Evolutionary conservation across 2,113 vertebrate genomes (phyloP).

Genomic region (Anguilla rostrata): DNA sequence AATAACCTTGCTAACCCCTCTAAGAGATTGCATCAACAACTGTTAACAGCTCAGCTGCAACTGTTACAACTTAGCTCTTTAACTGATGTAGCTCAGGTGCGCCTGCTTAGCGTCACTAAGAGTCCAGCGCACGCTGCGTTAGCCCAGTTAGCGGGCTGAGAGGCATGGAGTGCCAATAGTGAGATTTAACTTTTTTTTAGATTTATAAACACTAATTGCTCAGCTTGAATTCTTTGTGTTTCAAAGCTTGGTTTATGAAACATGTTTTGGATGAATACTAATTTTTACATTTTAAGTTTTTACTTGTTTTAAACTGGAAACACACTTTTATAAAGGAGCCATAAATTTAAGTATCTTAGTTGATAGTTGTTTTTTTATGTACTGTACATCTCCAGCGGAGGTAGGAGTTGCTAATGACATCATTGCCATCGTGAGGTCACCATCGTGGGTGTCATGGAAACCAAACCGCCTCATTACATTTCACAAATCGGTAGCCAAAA

Average conservation of each 20-base stretch:
- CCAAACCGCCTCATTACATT: neutral
- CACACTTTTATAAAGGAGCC: neutral
- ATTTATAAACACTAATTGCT: constrained; percentile 22
- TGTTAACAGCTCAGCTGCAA: neutral
- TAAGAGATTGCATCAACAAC: neutral
- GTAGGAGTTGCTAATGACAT: neutral
- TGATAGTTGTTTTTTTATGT: neutral
- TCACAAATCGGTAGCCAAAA: neutral
- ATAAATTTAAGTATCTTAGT: neutral
- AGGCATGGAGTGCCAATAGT: constrained; percentile 20
- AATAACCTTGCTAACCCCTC: neutral
- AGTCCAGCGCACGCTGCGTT: neutral
- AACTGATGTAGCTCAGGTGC: neutral
- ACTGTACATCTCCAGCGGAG: neutral
- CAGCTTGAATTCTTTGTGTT: constrained; percentile 22
- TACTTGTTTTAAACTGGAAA: neutral
- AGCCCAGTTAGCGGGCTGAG: neutral
- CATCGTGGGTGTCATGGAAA: neutral
- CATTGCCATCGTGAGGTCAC: neutral
- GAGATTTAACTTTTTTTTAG: constrained; percentile 11
- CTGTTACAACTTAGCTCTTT: neutral
- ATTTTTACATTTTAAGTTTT: neutral
- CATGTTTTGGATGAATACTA: neutral
- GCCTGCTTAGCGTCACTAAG: neutral
- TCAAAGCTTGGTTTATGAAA: neutral